These are phyloP conservation scores for Pterostichus madidus DNA, from an alignment of 2,888 invertebrate species.

Conservation along the genomic window DNA sequence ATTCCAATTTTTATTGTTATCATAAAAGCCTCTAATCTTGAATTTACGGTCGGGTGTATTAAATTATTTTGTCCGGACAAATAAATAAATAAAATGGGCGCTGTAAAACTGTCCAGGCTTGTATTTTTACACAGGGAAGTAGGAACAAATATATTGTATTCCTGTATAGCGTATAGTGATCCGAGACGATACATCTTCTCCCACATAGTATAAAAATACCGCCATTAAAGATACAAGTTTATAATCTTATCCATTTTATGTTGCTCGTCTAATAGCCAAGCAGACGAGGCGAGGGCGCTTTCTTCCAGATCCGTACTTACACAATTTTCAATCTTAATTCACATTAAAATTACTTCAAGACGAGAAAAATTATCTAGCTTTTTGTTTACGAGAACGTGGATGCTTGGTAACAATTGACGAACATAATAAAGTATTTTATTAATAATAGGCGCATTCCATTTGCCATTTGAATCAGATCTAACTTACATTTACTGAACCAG, in stretches of 20 bases:
- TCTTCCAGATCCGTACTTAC: neutral
- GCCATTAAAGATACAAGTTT: slow-evolving; percentile 78
- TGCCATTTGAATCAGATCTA: too few relatives aligned
- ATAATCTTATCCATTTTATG: slow-evolving; percentile 73
- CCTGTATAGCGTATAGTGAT: neutral
- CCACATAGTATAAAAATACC: slow-evolving; percentile 72
- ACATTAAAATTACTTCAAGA: too few relatives aligned
- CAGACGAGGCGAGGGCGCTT: neutral
- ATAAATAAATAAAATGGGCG: slow-evolving; percentile 77
- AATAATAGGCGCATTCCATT: too few relatives aligned
- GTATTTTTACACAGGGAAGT: slow-evolving; percentile 55
- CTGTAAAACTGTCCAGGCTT: slow-evolving; percentile 70
- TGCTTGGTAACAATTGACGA: too few relatives aligned
- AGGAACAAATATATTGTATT: slow-evolving; percentile 56
- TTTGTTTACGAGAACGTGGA: too few relatives aligned
- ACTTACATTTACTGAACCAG: too few relatives aligned
- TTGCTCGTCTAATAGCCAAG: slow-evolving; percentile 54
- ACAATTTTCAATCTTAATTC: neutral
- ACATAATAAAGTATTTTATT: too few relatives aligned
- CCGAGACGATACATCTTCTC: slow-evolving; percentile 18
- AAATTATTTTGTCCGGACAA: slow-evolving; percentile 76
- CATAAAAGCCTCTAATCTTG: slow-evolving; percentile 77
- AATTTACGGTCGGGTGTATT: slow-evolving; percentile 77
- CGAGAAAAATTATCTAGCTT: too few relatives aligned
- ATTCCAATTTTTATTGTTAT: slow-evolving; percentile 77